Conservation (phyloP, 2,113 vertebrate genomes). For the Trogon melanurus region DNA sequence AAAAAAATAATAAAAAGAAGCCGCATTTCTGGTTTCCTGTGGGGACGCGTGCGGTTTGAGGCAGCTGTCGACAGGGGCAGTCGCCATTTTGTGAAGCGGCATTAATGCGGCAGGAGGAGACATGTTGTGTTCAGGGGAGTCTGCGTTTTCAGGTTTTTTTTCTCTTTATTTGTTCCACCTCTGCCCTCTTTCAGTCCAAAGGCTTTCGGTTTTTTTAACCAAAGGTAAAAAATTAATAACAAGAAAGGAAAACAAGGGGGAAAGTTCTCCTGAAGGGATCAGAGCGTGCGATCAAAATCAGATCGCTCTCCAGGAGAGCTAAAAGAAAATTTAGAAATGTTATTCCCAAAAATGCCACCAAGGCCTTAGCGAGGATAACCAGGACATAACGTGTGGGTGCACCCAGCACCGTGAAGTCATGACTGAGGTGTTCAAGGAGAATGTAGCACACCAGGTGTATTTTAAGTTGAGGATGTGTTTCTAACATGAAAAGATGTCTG, state of each 20-base stretch:
- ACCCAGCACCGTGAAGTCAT: fast-evolving
- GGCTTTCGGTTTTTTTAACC: not conserved
- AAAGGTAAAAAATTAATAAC: not conserved
- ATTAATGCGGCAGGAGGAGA: not conserved
- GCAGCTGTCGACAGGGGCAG: conserved; percentile 3
- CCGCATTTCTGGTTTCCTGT: not conserved
- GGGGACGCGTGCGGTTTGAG: not conserved
- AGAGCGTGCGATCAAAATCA: not conserved
- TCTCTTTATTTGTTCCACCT: not conserved
- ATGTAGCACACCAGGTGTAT: not conserved
- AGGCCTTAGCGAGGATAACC: not conserved
- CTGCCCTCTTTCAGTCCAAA: not conserved
- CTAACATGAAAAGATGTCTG: not conserved
- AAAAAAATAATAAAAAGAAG: no score
- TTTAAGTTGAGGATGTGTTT: not conserved
- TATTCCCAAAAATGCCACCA: not conserved
- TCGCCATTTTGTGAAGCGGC: conserved; percentile 50
- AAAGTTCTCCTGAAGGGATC: not conserved
- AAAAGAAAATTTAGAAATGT: not conserved
- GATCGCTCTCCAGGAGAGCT: not conserved
- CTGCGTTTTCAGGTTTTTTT: not conserved
- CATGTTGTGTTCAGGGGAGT: not conserved
- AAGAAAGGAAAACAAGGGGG: not conserved
- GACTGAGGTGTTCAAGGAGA: not conserved
- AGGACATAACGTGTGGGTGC: fast-evolving